A percentile compares a stretch with the other conserved stretches of the same genome.
phyloP scores from a whole-genome alignment of 2,797 vertebrate species.

The Alca torda region DNA sequence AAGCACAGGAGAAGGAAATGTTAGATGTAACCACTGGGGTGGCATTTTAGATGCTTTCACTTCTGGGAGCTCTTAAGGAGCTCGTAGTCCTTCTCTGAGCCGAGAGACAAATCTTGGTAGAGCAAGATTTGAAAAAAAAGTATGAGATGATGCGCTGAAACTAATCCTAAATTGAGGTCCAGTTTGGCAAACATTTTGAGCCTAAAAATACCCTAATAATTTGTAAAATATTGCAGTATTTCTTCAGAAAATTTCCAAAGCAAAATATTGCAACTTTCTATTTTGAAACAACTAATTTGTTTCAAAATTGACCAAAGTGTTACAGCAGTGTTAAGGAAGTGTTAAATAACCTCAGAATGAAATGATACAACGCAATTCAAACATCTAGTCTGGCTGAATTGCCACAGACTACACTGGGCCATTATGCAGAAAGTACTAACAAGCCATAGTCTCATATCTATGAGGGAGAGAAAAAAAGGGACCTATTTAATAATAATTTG shows the following conservation, averaged over 20 bases:
- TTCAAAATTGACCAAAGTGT: not conserved
- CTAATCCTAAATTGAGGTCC: not conserved
- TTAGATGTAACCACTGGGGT: not conserved
- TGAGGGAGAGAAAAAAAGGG: rapidly evolving
- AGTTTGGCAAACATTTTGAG: not conserved
- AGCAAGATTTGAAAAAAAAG: not conserved
- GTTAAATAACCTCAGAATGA: not conserved
- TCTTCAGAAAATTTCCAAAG: not conserved
- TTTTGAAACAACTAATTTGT: not conserved
- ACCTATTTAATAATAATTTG: not conserved
- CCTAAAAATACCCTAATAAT: not conserved
- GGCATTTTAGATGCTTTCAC: not conserved
- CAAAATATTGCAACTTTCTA: not conserved
- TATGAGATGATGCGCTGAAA: not conserved
- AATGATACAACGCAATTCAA: not conserved
- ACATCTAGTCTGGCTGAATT: not conserved
- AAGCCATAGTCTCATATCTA: not conserved
- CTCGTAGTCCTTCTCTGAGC: not conserved
- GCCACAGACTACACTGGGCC: rapidly evolving
- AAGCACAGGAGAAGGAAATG: not conserved
- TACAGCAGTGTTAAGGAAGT: not conserved
- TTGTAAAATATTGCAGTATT: not conserved
- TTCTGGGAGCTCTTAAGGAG: not conserved
- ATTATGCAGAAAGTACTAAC: not conserved
- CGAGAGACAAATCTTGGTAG: not conserved